Evolutionary conservation across 2,797 vertebrate species (phyloP), one percentile per base, ranked within the genome.

Genomic region (Micromesistius poutassou): DNA sequence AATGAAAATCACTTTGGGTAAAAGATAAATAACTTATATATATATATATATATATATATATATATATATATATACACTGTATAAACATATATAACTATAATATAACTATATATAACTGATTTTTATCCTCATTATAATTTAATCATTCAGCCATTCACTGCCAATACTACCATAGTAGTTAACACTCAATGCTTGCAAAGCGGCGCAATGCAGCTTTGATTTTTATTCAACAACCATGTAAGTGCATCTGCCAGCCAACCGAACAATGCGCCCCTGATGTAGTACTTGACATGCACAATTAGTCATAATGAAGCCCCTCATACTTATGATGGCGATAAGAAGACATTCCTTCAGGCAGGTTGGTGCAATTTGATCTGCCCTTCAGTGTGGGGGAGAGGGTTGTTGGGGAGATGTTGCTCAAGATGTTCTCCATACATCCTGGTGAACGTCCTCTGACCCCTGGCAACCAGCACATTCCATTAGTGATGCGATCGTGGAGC

Each of bases 381-480:
- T 80, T 0, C 74, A 31, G 33, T 70, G 12, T 82, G 7, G 25
- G 62, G 62, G 62, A 10, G 62, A 3, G 62, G 5, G 55, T 62
- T n/a, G 55, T 62, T 22, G 55, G 55, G 55, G 62, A 68, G 62
- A 68, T 28, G 62, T 25, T 28, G 25, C 8, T 71, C 14, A 78
- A 0, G 22, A 79, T 78, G 62, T 80, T 68, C 62, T 28, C 62
- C n/a, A 68, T 68, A 28, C 62, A 68, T 68, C 62, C 8, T 28
- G 62, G n/a, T 68, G 62, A 68, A 68, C 62, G 25, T 68, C 62
- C 62, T 28, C 40, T 6, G 0, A 82, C 80, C 80, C 77, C 42
- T 68, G 38, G 36, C 62, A 72, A 82, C 31, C 8, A 8, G 16
- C 42, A 74, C 82, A 87, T 89, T 85, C 82, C 83, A 80, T 84